Conservation (phyloP, 2,888 invertebrate genomes). For the Ophraella communa region DNA sequence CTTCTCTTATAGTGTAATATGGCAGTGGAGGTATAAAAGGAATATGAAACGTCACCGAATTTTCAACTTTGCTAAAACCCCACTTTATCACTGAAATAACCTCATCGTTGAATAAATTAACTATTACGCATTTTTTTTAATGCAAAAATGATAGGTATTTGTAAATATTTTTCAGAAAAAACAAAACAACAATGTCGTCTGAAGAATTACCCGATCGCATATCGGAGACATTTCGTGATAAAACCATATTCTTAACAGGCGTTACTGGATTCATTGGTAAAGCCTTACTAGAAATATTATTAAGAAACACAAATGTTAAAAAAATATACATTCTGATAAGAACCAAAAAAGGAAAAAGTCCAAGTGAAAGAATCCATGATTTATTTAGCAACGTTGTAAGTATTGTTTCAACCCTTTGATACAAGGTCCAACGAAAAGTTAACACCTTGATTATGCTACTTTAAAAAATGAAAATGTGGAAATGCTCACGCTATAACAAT, state of each 20-base stretch:
- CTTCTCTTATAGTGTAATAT: too few species aligned
- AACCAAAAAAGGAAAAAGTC: conserved; percentile 54
- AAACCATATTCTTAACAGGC: conserved; percentile 58
- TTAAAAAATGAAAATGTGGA: too few species aligned
- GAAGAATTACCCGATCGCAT: conserved; percentile 40
- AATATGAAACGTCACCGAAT: too few species aligned
- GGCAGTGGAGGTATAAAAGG: too few species aligned
- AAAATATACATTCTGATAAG: conserved; percentile 58
- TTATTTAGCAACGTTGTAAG: conserved; percentile 53
- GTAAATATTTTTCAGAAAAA: neutral
- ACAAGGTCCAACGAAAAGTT: too few species aligned
- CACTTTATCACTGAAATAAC: too few species aligned
- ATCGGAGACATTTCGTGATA: conserved; percentile 44
- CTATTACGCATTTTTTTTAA: too few species aligned
- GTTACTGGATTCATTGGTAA: conserved; percentile 61
- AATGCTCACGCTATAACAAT: too few species aligned
- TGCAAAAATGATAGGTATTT: too few species aligned
- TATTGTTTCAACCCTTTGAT: neutral
- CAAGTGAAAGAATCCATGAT: conserved; percentile 54
- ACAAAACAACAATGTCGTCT: conserved; percentile 12
- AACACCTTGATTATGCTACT: too few species aligned
- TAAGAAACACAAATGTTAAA: conserved; percentile 56
- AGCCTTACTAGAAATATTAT: conserved; percentile 59
- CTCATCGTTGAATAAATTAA: too few species aligned
- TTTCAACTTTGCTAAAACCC: too few species aligned